Base-by-base conservation (phyloP, 2,888 invertebrate species). In the Aquatica leii region DNA sequence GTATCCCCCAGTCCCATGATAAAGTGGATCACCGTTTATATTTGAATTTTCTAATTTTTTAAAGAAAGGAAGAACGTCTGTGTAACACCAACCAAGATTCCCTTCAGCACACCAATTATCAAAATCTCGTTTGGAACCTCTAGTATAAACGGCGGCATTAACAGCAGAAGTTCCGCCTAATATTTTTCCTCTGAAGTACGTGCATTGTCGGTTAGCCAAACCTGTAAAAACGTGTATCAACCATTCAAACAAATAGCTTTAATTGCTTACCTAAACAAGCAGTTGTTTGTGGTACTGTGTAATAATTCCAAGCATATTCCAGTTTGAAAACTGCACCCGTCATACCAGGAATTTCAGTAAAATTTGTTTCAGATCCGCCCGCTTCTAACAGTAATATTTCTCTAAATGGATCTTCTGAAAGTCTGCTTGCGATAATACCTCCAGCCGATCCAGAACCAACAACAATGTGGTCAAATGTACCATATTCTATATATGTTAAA, bases 381-480 rank as follows among this genome's bases (percentile, higher is more conserved):
- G 86, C 85, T 71, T 86, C 86, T 12, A 86, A 63, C 0, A 86
- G 73, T 1, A 86, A 76, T 1, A 86, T 79, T 40, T 77, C 82
- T 78, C 80, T 81, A 49, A 76, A 72, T 0, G 78, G 76, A 37
- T 79, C 75, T 65, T 85, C 85, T 54, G 82, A 82, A 12, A 85
- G 73, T 49, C 85, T 73, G 59, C 80, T 78, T 0, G 84, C 85
- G 6, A 85, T 71, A 17, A 84, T 81, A 4, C 84, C 79, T 5
- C 85, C 85, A 4, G 83, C 78, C 1, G 82, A 77, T 8, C 84
- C 84, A n/a, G 80, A 82, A 0, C 83, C 83, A 5, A 83, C 78
- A 18, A 83, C 73, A 59, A 83, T 79, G 57, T 82, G n/a, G n/a
- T n/a, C n/a, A n/a, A n/a, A n/a, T n/a, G n/a, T n/a, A n/a, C n/a